Base-by-base conservation (phyloP, 2,797 vertebrate species). In the Myotis vivesi region DNA sequence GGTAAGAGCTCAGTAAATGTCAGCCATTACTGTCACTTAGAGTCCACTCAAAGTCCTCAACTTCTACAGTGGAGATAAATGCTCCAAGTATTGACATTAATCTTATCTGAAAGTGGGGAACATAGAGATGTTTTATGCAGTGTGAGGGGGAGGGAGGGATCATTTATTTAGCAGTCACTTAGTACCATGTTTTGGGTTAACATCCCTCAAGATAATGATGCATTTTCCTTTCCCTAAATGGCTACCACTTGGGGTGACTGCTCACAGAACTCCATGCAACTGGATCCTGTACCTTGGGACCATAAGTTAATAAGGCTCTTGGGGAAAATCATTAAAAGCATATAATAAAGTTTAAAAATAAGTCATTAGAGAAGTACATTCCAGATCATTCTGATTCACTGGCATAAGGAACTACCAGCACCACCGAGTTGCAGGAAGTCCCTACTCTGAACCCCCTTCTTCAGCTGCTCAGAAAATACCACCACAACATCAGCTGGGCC, bases 41-140 rank as follows among this genome's bases (percentile, higher is more conserved):
- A 62, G 72, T 38, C 64, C 87, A 17, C 23, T 20, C 36, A 3
- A 33, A 44, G 25, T 1, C 25, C 84, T 89, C 80, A 10, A 2
- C 16, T 16, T 86, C 41, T 3, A 5, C 0, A 71, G 36, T 6
- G 28, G 59, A 59, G 51, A 46, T 10, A 28, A 49, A 87, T 3
- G 51, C 8, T 17, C 13, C 0, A 66, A 20, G 20, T 0, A 22
- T 2, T 28, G 38, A 25, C 1, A 19, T 20, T 8, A 6, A n/a
- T 8, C 68, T 33, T 17, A 33, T 28, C 3, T 6, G 85, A 4
- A 23, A 55, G 55, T 0, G 10, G 64, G 69, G 62, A 46, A 8
- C 15, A 7, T 1, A 22, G 46, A 46, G 62, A 9, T 16, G 38
- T 8, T 41, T 68, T n/a, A 17, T 41, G 28, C 36, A 33, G 19